Evolutionary conservation across 2,113 vertebrate species (phyloP).

Genomic region (Rhineura floridana): DNA sequence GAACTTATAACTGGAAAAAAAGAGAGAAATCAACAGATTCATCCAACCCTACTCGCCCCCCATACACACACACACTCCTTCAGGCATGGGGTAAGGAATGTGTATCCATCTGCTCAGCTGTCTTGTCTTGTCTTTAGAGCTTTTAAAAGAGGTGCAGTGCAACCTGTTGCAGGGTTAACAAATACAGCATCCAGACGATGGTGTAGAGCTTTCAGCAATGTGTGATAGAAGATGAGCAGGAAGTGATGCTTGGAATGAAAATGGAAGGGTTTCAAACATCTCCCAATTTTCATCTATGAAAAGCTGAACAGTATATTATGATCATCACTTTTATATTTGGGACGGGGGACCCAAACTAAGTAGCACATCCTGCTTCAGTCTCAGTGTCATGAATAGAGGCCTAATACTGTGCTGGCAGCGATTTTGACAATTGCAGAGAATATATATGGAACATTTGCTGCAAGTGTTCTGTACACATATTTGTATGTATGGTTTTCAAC

Average conservation of each 20-base stretch:
- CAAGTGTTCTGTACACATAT: slow-evolving; percentile 12
- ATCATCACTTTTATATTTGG: background rate
- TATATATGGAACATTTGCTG: background rate
- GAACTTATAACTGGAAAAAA: no score
- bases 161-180: background rate
- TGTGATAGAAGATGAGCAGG: background rate
- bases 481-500: slow-evolving; percentile 7
- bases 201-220: background rate
- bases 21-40: no score
- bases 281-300: background rate
- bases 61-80: no score
- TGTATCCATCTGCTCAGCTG: no score
- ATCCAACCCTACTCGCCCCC: no score
- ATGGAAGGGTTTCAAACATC: no score
- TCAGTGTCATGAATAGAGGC: background rate
- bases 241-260: no score
- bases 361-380: background rate
- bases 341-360: background rate
- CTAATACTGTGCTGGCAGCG: background rate
- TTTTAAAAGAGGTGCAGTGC: background rate
- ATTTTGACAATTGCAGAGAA: background rate
- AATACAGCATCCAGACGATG: background rate
- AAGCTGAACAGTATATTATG: background rate
- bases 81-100: no score
- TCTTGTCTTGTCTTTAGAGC: no score